Conservation (phyloP, 2,888 invertebrate genomes). For the Tinea trinotella region DNA sequence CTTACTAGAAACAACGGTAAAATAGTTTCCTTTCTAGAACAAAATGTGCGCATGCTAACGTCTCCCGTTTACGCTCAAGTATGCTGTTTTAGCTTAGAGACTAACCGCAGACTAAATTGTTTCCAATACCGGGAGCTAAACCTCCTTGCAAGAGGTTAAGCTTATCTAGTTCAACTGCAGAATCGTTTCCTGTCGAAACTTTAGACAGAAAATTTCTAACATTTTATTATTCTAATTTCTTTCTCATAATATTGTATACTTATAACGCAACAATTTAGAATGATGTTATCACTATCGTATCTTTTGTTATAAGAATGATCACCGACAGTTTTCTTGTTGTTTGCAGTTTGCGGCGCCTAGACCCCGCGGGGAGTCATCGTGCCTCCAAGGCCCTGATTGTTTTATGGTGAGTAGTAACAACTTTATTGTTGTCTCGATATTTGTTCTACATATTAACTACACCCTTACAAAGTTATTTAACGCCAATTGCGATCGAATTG, state of each 20-base stretch:
- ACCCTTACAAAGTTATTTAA: not conserved
- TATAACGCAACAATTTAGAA: not conserved
- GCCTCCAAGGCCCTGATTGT: slow-evolving; percentile 79
- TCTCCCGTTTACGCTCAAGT: slow-evolving; percentile 8
- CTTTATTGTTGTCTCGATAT: not conserved
- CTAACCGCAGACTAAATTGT: slow-evolving; percentile 18
- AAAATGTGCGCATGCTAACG: slow-evolving; percentile 3
- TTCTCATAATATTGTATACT: not conserved
- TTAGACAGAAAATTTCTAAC: not conserved
- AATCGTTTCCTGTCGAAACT: slow-evolving; percentile 1
- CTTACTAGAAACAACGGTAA: slow-evolving; percentile 4
- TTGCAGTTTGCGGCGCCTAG: slow-evolving; percentile 77
- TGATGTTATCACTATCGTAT: not conserved
- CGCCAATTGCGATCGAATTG: not conserved
- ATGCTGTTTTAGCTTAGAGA: slow-evolving; percentile 16
- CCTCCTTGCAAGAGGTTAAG: slow-evolving; percentile 10
- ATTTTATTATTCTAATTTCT: not conserved
- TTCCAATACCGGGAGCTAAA: slow-evolving; percentile 15
- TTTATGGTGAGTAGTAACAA: slow-evolving; percentile 74
- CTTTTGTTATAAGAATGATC: not conserved
- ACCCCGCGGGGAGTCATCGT: slow-evolving; percentile 76
- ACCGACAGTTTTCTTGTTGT: slow-evolving; percentile 39
- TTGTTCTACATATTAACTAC: not conserved
- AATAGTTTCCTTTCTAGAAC: slow-evolving; percentile 16
- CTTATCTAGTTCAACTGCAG: slow-evolving; percentile 10